Percentiles rank a stretch among this genome's conserved stretches.
These are phyloP conservation scores for Oscheius sp. DNA, from an alignment of 2,888 invertebrate species.

Conservation along the genomic window DNA sequence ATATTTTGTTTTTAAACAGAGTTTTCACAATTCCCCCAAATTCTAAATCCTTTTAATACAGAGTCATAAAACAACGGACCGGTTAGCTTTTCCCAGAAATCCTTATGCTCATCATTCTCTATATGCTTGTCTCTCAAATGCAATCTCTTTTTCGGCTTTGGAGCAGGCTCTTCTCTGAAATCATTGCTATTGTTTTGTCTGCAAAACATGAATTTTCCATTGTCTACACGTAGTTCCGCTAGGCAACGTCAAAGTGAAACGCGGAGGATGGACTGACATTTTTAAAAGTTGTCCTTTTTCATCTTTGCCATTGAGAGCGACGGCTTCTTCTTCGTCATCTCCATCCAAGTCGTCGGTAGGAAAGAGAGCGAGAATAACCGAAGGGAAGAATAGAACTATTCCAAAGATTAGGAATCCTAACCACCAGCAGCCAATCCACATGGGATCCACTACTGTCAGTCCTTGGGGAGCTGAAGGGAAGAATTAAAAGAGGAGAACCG, in stretches of 20 bases:
- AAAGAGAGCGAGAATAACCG: slow-evolving; percentile 73
- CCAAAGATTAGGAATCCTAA: slow-evolving; percentile 72
- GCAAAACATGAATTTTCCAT: not conserved
- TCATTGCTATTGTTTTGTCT: too few species aligned
- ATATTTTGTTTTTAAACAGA: slow-evolving; percentile 65
- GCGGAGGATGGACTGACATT: slow-evolving; percentile 11
- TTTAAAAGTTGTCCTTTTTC: slow-evolving; percentile 10
- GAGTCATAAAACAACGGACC: not conserved
- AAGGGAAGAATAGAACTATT: slow-evolving; percentile 56
- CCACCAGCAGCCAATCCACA: slow-evolving; percentile 76
- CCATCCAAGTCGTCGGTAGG: slow-evolving; percentile 60
- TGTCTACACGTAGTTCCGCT: not conserved
- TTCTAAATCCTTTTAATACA: slow-evolving; percentile 37
- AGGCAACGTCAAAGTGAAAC: too few species aligned
- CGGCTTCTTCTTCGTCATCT: slow-evolving; percentile 38
- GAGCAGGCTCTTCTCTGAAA: slow-evolving; percentile 29
- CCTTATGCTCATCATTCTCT: slow-evolving; percentile 56
- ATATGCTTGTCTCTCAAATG: slow-evolving; percentile 69
- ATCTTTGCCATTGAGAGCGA: slow-evolving; percentile 15
- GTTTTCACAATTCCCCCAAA: slow-evolving; percentile 57
- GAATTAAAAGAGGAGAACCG: not conserved
- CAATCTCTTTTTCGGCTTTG: slow-evolving; percentile 51
- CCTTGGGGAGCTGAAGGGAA: slow-evolving; percentile 70
- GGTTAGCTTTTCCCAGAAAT: slow-evolving; percentile 19
- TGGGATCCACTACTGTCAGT: slow-evolving; percentile 73